Evolutionary conservation across 2,113 vertebrate genomes (phyloP).

Genomic region (Aplodontia rufa): DNA sequence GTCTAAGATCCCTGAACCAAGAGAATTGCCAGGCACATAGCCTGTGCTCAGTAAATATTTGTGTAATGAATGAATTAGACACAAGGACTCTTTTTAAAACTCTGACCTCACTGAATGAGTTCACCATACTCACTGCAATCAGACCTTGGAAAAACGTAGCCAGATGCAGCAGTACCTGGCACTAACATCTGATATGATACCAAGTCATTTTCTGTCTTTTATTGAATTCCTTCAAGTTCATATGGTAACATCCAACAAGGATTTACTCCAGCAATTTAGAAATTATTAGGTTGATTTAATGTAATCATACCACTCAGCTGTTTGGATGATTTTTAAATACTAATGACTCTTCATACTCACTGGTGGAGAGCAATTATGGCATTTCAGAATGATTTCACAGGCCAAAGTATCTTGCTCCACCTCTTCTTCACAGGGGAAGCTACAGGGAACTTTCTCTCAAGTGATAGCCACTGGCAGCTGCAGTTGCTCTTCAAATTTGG

Average conservation of each 20-base stretch:
- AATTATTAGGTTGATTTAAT: conserved; percentile 62
- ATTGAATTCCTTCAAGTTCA: conserved; percentile 46
- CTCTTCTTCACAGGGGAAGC: neutral
- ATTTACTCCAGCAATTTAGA: conserved; percentile 55
- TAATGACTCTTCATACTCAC: conserved; percentile 59
- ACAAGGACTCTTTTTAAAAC: neutral
- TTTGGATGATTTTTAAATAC: conserved; percentile 66
- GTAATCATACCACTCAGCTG: conserved; percentile 45
- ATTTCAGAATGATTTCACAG: conserved; percentile 57
- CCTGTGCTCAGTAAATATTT: neutral
- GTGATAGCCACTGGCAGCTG: neutral
- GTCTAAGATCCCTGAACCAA: neutral
- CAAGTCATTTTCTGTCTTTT: conserved; percentile 50
- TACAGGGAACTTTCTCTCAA: neutral
- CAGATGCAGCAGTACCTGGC: neutral
- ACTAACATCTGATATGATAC: neutral
- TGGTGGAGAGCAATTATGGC: conserved; percentile 51
- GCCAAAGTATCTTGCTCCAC: neutral
- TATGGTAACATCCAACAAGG: neutral
- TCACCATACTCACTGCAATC: neutral
- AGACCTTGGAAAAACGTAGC: neutral
- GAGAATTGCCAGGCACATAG: neutral
- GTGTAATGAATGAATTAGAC: neutral
- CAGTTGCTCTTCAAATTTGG: neutral
- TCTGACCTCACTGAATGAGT: neutral